These are phyloP conservation scores for Patella pellucida DNA, from an alignment of 2,888 invertebrate genomes.

Conservation along the genomic window DNA sequence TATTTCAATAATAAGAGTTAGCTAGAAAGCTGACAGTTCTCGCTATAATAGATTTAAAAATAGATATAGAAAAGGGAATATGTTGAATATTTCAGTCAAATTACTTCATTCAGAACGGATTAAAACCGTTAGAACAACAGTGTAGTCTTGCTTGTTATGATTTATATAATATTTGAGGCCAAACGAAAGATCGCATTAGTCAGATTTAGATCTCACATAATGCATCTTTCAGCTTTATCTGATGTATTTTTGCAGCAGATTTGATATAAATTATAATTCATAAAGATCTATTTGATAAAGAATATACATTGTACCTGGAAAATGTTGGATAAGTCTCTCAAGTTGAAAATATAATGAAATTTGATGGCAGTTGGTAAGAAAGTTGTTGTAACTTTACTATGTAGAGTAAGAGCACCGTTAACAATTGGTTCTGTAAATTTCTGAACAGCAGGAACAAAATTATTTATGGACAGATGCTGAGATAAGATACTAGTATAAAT, in stretches of 20 bases:
- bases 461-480: slow-evolving; percentile 78
- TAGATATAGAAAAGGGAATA: no score
- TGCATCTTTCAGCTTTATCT: no score
- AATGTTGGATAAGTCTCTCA: slow-evolving; percentile 93
- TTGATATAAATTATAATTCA: not conserved
- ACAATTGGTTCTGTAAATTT: slow-evolving; percentile 83
- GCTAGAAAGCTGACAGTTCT: no score
- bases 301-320: slow-evolving; percentile 84
- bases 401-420: slow-evolving; percentile 85
- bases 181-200: no score
- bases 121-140: not conserved
- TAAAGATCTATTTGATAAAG: not conserved
- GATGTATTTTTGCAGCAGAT: not conserved
- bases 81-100: not conserved
- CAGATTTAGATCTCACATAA: no score
- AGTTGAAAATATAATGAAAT: slow-evolving; percentile 96
- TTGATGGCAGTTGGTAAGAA: slow-evolving; percentile 96
- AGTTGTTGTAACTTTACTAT: slow-evolving; percentile 87
- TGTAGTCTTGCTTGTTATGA: no score
- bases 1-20: no score
- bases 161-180: no score
- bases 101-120: not conserved
- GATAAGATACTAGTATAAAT: slow-evolving; percentile 89
- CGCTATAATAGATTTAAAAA: no score
- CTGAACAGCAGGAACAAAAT: slow-evolving; percentile 80